Evolutionary conservation across 2,888 invertebrate genomes (phyloP).

Genomic region (Chrysopilus asiliformis): DNA sequence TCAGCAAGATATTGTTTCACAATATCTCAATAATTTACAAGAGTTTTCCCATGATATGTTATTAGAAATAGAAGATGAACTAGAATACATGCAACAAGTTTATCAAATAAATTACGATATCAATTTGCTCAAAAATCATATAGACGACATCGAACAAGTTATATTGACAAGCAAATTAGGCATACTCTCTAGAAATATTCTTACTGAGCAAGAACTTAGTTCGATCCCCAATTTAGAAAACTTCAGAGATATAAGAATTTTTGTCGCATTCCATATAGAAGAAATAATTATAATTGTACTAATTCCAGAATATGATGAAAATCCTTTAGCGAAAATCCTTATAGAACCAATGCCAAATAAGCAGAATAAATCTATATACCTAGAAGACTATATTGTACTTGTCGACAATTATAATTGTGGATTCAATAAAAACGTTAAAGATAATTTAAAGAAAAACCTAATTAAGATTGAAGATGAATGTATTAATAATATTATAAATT

Average conservation of each 20-base stretch:
- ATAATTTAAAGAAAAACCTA: background rate
- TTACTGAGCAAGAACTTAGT: conserved; percentile 4
- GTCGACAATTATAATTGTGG: background rate
- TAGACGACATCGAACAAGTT: too few relatives aligned
- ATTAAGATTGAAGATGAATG: too few relatives aligned
- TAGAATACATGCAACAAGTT: too few relatives aligned
- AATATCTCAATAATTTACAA: conserved; percentile 7
- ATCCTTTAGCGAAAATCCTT: background rate
- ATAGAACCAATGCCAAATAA: conserved; percentile 1
- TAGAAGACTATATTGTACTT: background rate
- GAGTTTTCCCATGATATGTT: conserved; percentile 8
- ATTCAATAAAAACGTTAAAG: background rate
- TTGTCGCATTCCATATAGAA: conserved; percentile 1
- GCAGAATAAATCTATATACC: background rate
- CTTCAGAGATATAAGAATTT: conserved; percentile 6
- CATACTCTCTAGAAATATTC: conserved; percentile 8
- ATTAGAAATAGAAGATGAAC: too few relatives aligned
- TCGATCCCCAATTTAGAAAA: conserved; percentile 2
- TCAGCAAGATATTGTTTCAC: background rate
- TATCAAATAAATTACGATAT: too few relatives aligned
- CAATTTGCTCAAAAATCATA: too few relatives aligned
- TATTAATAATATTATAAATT: background rate
- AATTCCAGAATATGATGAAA: conserved; percentile 2
- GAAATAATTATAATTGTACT: conserved; percentile 7
- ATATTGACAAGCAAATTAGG: too few relatives aligned